A percentile compares a stretch with the other conserved stretches of the same genome.
phyloP scores from a whole-genome alignment of 2,797 vertebrate genomes.

The Emys orbicularis region DNA sequence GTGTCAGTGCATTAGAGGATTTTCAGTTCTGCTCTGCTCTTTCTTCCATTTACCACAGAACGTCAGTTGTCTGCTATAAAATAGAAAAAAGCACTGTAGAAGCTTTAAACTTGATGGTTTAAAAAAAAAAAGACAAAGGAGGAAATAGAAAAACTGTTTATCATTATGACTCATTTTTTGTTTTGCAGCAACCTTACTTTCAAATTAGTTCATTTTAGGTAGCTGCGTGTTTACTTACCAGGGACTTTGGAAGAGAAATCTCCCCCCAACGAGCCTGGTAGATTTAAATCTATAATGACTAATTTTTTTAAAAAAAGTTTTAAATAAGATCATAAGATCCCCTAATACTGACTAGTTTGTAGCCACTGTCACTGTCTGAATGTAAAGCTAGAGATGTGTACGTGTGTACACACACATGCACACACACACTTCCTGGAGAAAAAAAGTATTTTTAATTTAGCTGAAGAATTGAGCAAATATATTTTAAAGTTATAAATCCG shows the following conservation, averaged over 20 bases:
- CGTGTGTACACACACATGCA: neutral
- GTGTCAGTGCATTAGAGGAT: slow-evolving; percentile 98
- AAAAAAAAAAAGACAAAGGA: slow-evolving; percentile 81
- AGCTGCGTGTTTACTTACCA: slow-evolving; percentile 56
- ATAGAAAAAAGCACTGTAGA: slow-evolving; percentile 79
- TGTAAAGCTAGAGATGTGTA: slow-evolving; percentile 7
- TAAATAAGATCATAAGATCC: neutral
- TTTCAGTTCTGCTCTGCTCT: slow-evolving; percentile 90
- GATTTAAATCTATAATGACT: slow-evolving; percentile 20
- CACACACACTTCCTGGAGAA: slow-evolving; percentile 43
- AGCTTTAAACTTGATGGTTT: slow-evolving; percentile 85
- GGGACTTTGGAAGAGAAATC: slow-evolving; percentile 44
- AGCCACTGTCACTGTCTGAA: neutral
- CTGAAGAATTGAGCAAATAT: slow-evolving; percentile 73
- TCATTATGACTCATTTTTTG: slow-evolving; percentile 67
- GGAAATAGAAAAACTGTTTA: slow-evolving; percentile 81
- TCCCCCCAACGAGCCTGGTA: neutral
- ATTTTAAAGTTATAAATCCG: slow-evolving; percentile 80
- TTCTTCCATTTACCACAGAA: slow-evolving; percentile 95
- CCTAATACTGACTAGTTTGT: neutral
- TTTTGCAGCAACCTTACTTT: slow-evolving; percentile 73
- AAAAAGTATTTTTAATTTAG: slow-evolving; percentile 73
- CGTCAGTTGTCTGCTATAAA: slow-evolving; percentile 97
- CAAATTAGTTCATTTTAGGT: slow-evolving; percentile 76
- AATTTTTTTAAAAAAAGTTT: slow-evolving; percentile 41